Conservation (phyloP, 2,888 invertebrate genomes). For the Rhagophthalmus giganteus region DNA sequence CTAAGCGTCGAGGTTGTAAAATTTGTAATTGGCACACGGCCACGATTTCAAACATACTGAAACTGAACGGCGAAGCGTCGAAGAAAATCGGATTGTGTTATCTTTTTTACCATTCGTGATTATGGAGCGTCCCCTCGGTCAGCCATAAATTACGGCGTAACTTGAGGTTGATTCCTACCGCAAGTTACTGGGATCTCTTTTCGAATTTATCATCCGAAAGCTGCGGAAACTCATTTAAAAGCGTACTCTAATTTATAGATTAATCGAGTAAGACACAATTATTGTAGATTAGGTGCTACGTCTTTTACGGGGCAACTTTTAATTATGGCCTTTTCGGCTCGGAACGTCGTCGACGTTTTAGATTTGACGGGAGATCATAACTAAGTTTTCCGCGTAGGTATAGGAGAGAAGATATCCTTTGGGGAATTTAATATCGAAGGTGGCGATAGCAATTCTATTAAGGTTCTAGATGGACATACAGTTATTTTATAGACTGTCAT, state of each 20-base stretch:
- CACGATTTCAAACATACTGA: constrained; percentile 48
- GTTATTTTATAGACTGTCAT: constrained; percentile 56
- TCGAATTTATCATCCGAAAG: constrained; percentile 36
- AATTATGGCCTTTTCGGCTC: constrained; percentile 1
- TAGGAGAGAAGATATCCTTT: constrained; percentile 39
- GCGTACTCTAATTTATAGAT: constrained; percentile 16
- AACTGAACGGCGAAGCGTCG: constrained; percentile 41
- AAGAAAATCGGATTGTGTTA: constrained; percentile 56
- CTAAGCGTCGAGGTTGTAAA: neutral
- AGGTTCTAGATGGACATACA: constrained; percentile 51
- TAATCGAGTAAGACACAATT: constrained; percentile 6
- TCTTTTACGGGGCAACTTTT: too few species aligned
- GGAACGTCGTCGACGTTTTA: too few species aligned
- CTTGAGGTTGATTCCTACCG: constrained; percentile 51
- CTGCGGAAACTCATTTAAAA: constrained; percentile 10
- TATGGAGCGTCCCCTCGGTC: constrained; percentile 49
- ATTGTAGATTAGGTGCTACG: too few species aligned
- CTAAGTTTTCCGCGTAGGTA: constrained; percentile 17
- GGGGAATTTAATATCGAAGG: constrained; percentile 50
- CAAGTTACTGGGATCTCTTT: constrained; percentile 43
- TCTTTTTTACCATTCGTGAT: constrained; percentile 58
- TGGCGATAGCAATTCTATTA: constrained; percentile 54
- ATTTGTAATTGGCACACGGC: constrained; percentile 35
- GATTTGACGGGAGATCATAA: constrained; percentile 8
- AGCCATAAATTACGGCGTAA: constrained; percentile 49